Conservation (phyloP, 2,797 vertebrate species). For the Paguma larvata region DNA sequence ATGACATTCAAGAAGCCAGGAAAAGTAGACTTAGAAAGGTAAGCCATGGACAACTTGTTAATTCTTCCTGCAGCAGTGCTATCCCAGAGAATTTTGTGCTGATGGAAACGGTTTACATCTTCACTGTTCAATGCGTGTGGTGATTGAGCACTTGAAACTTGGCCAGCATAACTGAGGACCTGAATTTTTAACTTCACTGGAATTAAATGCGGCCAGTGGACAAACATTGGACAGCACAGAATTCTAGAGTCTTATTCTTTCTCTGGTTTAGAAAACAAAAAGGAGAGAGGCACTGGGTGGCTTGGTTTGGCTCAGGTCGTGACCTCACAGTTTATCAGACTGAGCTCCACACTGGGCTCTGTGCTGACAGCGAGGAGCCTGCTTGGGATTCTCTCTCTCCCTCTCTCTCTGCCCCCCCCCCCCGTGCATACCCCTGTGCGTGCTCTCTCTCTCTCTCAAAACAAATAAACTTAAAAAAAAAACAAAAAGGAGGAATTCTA, state of each 20-base stretch:
- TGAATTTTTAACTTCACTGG: not conserved
- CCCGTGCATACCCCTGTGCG: no score
- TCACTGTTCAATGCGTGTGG: not conserved
- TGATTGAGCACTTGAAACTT: not conserved
- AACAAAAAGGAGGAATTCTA: not conserved
- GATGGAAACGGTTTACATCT: not conserved
- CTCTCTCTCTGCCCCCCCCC: no score
- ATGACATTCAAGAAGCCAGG: not conserved
- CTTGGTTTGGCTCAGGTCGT: no score
- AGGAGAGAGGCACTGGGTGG: not conserved
- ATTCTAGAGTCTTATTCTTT: not conserved
- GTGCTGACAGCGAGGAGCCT: no score
- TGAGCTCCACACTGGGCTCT: no score
- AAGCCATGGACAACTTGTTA: not conserved
- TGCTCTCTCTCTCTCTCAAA: no score
- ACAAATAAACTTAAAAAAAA: not conserved
- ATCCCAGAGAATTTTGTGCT: not conserved
- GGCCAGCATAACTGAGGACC: not conserved
- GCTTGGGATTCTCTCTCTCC: no score
- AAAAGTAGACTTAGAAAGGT: not conserved
- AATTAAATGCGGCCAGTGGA: not conserved
- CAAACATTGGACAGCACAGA: not conserved
- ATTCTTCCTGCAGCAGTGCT: not conserved
- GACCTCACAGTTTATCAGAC: no score
- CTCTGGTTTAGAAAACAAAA: constrained; percentile 31